Evolutionary conservation across 2,888 invertebrate species (phyloP).

Genomic region (Disparrhopalites patrizii): DNA sequence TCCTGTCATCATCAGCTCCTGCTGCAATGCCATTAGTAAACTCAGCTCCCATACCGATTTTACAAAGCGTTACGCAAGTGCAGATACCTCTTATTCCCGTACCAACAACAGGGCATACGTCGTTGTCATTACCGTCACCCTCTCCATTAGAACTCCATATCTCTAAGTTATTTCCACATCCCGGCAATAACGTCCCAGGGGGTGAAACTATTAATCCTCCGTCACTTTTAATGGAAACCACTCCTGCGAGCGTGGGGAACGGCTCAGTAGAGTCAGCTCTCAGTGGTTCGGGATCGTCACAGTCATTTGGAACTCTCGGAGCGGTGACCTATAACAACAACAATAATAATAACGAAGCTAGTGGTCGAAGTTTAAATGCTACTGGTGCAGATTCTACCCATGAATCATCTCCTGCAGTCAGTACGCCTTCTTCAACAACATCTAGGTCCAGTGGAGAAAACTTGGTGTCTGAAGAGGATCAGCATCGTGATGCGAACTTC

Average conservation of each 20-base stretch:
- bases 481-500: slow-evolving; percentile 7
- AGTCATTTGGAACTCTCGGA: not conserved
- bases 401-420: slow-evolving; percentile 10
- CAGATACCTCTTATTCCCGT: slow-evolving; percentile 10
- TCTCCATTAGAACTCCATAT: slow-evolving; percentile 22
- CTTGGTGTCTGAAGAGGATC: not conserved
- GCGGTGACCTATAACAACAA: slow-evolving; percentile 14
- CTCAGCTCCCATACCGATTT: slow-evolving; percentile 13
- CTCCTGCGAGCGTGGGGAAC: not conserved
- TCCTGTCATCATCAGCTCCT: slow-evolving; percentile 18
- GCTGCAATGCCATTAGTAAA: slow-evolving; percentile 13
- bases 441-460: slow-evolving; percentile 25
- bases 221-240: slow-evolving; percentile 10
- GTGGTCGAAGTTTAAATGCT: not conserved
- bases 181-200: not conserved
- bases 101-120: not conserved
- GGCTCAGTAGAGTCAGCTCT: slow-evolving; percentile 1
- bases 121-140: not conserved
- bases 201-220: slow-evolving; percentile 1
- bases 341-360: slow-evolving; percentile 18
- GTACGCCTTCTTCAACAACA: slow-evolving; percentile 11
- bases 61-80: slow-evolving; percentile 9
- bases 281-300: not conserved
- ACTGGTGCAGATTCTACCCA: slow-evolving; percentile 8
- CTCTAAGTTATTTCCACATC: slow-evolving; percentile 21